These are phyloP conservation scores for Mamestra brassicae DNA, from an alignment of 2,888 invertebrate genomes.

Conservation along the genomic window DNA sequence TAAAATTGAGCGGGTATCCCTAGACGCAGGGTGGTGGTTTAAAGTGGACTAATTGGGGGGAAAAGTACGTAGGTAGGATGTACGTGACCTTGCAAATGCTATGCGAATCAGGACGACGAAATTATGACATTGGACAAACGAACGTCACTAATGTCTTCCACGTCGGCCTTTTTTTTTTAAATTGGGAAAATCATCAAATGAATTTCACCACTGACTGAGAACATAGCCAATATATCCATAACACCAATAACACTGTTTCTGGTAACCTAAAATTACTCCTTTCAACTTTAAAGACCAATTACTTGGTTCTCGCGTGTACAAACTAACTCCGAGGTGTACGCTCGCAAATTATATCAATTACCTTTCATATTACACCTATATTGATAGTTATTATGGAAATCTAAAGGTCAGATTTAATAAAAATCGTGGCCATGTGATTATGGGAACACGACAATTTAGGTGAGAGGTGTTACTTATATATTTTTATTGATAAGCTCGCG, in stretches of 20 bases:
- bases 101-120: no score
- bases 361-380: constrained; percentile 56
- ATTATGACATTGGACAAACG: no score
- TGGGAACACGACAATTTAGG: constrained; percentile 5
- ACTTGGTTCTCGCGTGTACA: constrained; percentile 40
- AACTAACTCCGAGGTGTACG: constrained; percentile 46
- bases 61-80: no score
- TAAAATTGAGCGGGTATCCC: no score
- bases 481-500: no score
- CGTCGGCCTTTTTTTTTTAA: no score
- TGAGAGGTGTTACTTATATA: neutral
- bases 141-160: no score
- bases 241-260: neutral
- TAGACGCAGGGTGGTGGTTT: no score
- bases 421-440: constrained; percentile 50
- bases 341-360: constrained; percentile 63
- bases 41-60: no score
- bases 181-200: no score
- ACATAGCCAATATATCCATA: neutral
- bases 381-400: constrained; percentile 58
- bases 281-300: constrained; percentile 40
- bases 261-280: constrained; percentile 14
- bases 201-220: neutral
- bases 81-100: no score
- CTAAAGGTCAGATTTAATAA: constrained; percentile 57